Base-by-base conservation (phyloP, 2,113 vertebrate species). In the Bujurquina vittata region DNA sequence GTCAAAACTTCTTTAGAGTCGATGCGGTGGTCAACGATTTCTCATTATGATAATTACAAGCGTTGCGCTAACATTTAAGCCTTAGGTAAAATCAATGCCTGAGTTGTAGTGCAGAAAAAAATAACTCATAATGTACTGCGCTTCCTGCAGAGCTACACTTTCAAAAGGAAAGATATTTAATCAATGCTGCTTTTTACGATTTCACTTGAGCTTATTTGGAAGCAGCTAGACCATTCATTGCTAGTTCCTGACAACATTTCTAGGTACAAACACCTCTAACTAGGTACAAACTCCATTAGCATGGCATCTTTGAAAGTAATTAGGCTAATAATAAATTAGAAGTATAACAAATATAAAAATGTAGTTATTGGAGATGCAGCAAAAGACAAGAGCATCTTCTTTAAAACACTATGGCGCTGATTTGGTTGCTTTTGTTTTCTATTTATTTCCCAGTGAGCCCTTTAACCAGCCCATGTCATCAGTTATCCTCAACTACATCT, bases 21-120 rank as follows among this genome's bases (percentile, higher is more conserved):
- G 46, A 77, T 84, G 73, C 75, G 40, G 57, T 35, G 40, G 79
- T 54, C 59, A 92, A 58, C 8, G 73, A 91, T 88, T 89, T 91
- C 63, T 92, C 80, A 89, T 91, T 85, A 86, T 10, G 57, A 85
- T 73, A 65, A 88, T 89, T 75, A n/a, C n/a, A n/a, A n/a, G n/a
- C n/a, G n/a, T n/a, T n/a, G n/a, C n/a, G n/a, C n/a, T n/a, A 85
- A 85, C 86, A 83, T 81, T 90, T 56, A 77, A 75, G 83, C 59
- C 75, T 2, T 1, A 49, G 54, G 69, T 79, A 20, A 73, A 83
- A 90, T 91, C 89, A 62, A 90, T 88, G 75, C 35, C 10, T 4
- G 29, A 55, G 40, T 31, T 82, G 10, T 52, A 11, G 43, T 22
- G 69, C 67, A 72, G 67, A 60, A 14, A 75, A 54, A 35, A 20